Base-by-base conservation (phyloP, 1,140 invertebrate species). In the Drosophila mauritiana region DNA sequence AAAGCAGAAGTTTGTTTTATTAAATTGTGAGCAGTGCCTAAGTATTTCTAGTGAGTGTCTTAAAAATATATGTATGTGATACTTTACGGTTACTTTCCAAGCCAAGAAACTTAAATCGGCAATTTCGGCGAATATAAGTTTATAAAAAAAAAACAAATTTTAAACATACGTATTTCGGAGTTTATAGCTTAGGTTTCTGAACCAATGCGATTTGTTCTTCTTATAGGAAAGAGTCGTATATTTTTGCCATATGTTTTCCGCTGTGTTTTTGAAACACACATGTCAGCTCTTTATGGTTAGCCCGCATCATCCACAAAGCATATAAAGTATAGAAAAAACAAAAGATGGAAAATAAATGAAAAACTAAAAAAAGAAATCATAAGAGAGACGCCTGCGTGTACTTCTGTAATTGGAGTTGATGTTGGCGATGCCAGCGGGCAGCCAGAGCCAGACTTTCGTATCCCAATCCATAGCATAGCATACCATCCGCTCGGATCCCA, bases 361-460 rank as follows among this genome's bases (percentile, higher is more conserved):
- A 48, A 73, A 82, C 63, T 68, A 75, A 79, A 83, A 78, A 85
- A 88, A 78, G 54, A 76, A 86, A 88, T 88, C 83, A 88, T 88
- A 86, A 88, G 59, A 88, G 79, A 88, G 83, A 88, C 83, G 84
- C 84, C 79, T 89, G 75, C 83, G 84, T 86, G 83, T 86, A 88
- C 83, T 86, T 83, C 84, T 86, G 82, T 86, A 86, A 86, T 86
- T 86, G 84, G 79, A 88, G 84, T 86, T 86, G 79, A 86, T 88
- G 83, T 88, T 78, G 83, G 79, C 69, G 75, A 62, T 88, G 83
- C 83, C 83, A 88, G 83, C 83, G 79, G 83, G 83, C 83, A 86
- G 82, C 54, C 64, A 57, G 51, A 56, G 56, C 34, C 49, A 51
- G 62, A 59, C 49, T 59, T 43, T 49, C 42, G 49, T 36, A 48